phyloP scores from a whole-genome alignment of 2,797 vertebrate species.

The Poeciliopsis gracilis region DNA sequence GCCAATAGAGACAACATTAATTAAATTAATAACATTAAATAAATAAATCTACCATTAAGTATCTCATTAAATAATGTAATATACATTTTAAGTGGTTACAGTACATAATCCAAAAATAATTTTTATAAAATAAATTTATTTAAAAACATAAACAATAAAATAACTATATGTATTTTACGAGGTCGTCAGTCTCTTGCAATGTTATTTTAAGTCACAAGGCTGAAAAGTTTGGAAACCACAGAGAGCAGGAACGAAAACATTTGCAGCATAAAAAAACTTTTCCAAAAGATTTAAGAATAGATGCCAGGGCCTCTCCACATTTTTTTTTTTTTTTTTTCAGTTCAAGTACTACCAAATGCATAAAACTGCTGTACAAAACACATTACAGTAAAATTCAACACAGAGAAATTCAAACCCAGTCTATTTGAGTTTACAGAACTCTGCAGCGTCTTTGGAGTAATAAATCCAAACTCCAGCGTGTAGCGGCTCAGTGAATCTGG shows the following conservation, averaged over 20 bases:
- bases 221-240: background rate
- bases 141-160: too few relatives aligned
- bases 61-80: too few relatives aligned
- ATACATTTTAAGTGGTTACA: too few relatives aligned
- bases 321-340: background rate
- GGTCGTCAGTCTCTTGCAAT: too few relatives aligned
- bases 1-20: too few relatives aligned
- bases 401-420: background rate
- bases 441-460: constrained; percentile 1
- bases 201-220: too few relatives aligned
- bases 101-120: too few relatives aligned
- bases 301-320: background rate
- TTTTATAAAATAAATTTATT: too few relatives aligned
- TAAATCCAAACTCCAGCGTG: background rate
- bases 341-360: background rate
- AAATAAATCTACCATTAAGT: too few relatives aligned
- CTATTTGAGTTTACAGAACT: constrained; percentile 11
- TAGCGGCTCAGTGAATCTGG: constrained; percentile 17
- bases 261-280: background rate
- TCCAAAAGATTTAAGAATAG: background rate
- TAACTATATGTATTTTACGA: too few relatives aligned
- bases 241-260: background rate
- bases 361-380: background rate
- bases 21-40: too few relatives aligned
- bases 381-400: rapidly evolving